These are phyloP conservation scores for Cebidichthys violaceus DNA, from an alignment of 2,113 vertebrate genomes.

Conservation along the genomic window DNA sequence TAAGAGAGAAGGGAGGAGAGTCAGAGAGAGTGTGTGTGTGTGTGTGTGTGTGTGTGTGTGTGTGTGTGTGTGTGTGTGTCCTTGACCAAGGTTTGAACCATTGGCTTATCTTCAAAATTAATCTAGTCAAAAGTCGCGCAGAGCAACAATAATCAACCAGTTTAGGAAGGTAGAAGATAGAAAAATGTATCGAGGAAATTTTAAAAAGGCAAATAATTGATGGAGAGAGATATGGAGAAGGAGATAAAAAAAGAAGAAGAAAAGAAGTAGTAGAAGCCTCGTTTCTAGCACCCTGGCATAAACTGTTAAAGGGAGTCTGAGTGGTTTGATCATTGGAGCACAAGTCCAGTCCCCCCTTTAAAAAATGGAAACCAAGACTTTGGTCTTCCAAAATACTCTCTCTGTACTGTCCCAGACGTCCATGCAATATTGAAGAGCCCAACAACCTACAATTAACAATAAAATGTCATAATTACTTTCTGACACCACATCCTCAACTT, in stretches of 20 bases:
- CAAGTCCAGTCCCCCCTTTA: not conserved
- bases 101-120: not conserved
- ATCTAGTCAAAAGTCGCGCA: not conserved
- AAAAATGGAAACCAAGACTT: not conserved
- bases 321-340: not conserved
- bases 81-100: not conserved
- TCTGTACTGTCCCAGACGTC: not conserved
- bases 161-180: not conserved
- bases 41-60: not conserved
- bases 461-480: not conserved
- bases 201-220: not conserved
- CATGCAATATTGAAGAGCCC: not conserved
- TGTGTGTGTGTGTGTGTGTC: slow-evolving; percentile 9
- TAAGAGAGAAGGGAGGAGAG: slow-evolving; percentile 22
- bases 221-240: not conserved
- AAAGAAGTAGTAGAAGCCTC: not conserved
- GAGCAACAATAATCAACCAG: slow-evolving; percentile 1
- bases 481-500: not conserved
- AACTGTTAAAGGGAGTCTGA: not conserved
- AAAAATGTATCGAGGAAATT: not conserved
- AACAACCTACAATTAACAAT: not conserved
- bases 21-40: not conserved
- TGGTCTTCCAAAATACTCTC: not conserved
- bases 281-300: not conserved
- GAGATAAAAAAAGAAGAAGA: not conserved